Base-by-base conservation (phyloP, 1,140 invertebrate genomes). In the Agraylea sexmaculata region DNA sequence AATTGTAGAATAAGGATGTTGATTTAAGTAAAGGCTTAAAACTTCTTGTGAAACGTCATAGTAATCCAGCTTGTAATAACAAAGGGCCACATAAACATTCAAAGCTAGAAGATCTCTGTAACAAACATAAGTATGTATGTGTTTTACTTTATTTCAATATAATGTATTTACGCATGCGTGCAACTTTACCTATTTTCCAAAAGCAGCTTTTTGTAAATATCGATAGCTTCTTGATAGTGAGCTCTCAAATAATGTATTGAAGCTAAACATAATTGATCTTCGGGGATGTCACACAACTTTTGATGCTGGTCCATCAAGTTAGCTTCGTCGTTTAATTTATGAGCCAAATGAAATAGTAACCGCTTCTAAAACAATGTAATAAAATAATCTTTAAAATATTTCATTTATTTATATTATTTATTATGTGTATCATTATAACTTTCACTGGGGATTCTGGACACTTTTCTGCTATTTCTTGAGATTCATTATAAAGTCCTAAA, bases 151-250 rank as follows among this genome's bases (percentile, higher is more conserved):
- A n/a, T n/a, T n/a, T n/a, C n/a, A n/a, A n/a, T n/a, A n/a, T n/a
- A n/a, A n/a, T n/a, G n/a, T n/a, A n/a, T n/a, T n/a, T n/a, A n/a
- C n/a, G 56, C 52, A 45, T 31, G 50, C 37, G 46, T 40, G 36
- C 47, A 23, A 16, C 49, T 50, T 52, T 56, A 87, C 84, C 86
- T 82, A 64, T 95, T 92, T 50, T 93, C 88, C 1, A 93, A 59
- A 11, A 98, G 66, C 34, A 97, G 76, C 46, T 88, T 77, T 62
- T 99, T 99, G 57, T 99, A 99, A 49, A 98, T 91, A 63, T 99
- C 94, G 50, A 98, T 97, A 16, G 95, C 92, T 65, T 98, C 94
- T 63, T 98, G 92, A 62, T 96, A 98, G 60, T 98, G 92, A 23
- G 83, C 83, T 23, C 92, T 70, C 29, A 98, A 68, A 59, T 95